Conservation (phyloP, 2,888 invertebrate species). For the Cotesia congregata region DNA sequence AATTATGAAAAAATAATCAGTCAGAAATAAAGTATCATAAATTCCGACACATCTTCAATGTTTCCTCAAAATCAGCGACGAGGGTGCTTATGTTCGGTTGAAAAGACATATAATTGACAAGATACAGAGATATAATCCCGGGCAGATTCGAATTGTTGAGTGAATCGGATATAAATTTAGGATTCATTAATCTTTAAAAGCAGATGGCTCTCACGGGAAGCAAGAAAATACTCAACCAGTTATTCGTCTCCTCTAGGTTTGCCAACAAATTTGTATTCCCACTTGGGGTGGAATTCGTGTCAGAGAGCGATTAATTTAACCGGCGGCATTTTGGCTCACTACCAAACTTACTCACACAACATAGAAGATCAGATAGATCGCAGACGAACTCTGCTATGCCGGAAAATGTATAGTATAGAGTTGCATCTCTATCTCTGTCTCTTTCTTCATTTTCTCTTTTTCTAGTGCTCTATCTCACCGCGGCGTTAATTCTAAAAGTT, state of each 20-base stretch:
- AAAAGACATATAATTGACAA: too few relatives aligned
- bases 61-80: too few relatives aligned
- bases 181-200: constrained; percentile 35
- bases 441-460: constrained; percentile 26
- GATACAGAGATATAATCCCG: too few relatives aligned
- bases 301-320: constrained; percentile 66
- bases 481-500: neutral
- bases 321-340: constrained; percentile 60
- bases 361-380: constrained; percentile 34
- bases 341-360: constrained; percentile 52
- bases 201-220: constrained; percentile 11
- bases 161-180: constrained; percentile 21
- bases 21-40: too few relatives aligned
- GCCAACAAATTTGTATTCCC: constrained; percentile 63
- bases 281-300: constrained; percentile 65
- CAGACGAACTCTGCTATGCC: constrained; percentile 33
- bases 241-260: constrained; percentile 40
- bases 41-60: too few relatives aligned
- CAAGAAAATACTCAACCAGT: constrained; percentile 20
- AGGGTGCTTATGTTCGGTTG: too few relatives aligned
- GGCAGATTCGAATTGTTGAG: too few relatives aligned
- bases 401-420: neutral
- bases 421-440: constrained; percentile 29
- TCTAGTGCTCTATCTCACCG: constrained; percentile 26
- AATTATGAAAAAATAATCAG: too few relatives aligned